Base-by-base conservation (phyloP, 2,888 invertebrate genomes). In the Campoplex capitator region DNA sequence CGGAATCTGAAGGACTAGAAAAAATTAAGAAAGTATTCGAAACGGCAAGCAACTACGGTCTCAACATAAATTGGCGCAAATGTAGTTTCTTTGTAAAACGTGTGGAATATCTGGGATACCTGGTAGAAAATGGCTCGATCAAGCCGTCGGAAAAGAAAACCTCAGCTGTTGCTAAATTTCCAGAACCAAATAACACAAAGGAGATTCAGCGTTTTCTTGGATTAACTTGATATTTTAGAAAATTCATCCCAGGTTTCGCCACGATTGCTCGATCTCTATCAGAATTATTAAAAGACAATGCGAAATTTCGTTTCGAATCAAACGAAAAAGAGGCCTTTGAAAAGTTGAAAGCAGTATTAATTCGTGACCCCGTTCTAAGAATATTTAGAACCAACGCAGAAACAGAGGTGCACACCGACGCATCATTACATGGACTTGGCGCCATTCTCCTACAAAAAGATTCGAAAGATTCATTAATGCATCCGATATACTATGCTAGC, bases 101-200 rank as follows among this genome's bases (percentile, higher is more conserved):
- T 42, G 68, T 42, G 42, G 67, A 67, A 38, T 68, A 68, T 9
- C 42, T 42, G 7, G 68, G 42, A 11, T 68, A 42, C 42, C 42
- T 68, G n/a, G 42, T 68, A 23, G 68, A 68, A 42, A n/a, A 68
- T 68, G n/a, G 42, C 11, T 68, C 68, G 7, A 42, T 38, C 42
- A n/a, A 42, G 16, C 68, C 42, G n/a, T 68, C 68, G 9, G 68
- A 68, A 68, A 68, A 18, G 68, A 42, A 38, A 68, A 68, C 68
- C 7, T 38, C n/a, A 42, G 42, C 23, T 16, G 68, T 68, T 42
- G n/a, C 68, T 42, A 68, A 68, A n/a, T 42, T 68, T 42, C 8
- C 68, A 42, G 42, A 68, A 42, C 18, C 18, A n/a, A 68, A n/a
- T 42, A 38, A n/a, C n/a, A 42, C 68, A 68, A 38, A 67, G 42